Evolutionary conservation across 2,113 vertebrate genomes (phyloP).

Genomic region (Podiceps cristatus): DNA sequence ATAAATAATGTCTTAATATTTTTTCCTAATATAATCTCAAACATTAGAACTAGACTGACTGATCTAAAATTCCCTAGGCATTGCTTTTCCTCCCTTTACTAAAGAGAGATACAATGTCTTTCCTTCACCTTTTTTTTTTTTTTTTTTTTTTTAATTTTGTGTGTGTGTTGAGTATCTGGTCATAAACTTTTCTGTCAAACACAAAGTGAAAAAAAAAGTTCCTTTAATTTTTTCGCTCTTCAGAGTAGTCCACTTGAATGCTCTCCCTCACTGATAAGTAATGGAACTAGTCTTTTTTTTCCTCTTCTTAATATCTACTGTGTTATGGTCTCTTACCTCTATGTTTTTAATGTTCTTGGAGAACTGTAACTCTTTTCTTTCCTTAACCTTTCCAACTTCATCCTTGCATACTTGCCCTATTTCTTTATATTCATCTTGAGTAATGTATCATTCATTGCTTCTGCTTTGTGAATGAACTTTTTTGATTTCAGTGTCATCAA

Average conservation of each 20-base stretch:
- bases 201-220: not conserved
- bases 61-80: not conserved
- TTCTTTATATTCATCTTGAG: not conserved
- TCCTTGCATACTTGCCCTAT: not conserved
- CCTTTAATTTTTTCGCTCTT: not conserved
- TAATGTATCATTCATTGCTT: not conserved
- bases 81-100: not conserved
- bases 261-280: accelerated
- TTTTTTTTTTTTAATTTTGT: accelerated
- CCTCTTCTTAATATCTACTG: not conserved
- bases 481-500: not conserved
- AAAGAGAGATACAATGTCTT: not conserved
- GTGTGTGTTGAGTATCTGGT: not conserved
- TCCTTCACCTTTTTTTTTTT: not conserved
- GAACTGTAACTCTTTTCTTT: not conserved
- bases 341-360: not conserved
- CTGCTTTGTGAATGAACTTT: not conserved
- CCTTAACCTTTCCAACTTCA: not conserved
- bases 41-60: not conserved
- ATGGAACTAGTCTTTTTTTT: not conserved
- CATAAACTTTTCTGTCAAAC: not conserved
- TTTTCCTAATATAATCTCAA: not conserved
- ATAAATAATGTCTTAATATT: not conserved
- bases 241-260: not conserved
- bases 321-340: not conserved